phyloP scores from a whole-genome alignment of 2,888 invertebrate genomes.

The Quadroppia sp. region DNA sequence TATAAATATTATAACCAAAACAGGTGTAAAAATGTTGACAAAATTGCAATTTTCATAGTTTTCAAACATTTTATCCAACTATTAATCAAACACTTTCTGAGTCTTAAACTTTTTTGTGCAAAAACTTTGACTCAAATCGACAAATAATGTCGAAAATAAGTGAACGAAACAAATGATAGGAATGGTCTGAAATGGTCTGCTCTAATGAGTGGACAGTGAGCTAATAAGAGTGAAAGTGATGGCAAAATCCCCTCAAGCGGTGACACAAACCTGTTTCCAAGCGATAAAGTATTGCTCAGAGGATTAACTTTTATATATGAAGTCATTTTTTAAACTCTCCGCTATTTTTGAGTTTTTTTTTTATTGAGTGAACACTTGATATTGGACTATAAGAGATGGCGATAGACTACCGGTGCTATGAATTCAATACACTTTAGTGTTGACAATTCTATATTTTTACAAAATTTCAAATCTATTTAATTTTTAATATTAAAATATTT shows the following conservation, averaged over 20 bases:
- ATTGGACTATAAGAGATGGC: background rate
- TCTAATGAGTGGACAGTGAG: constrained; percentile 8
- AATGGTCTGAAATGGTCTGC: constrained; percentile 6
- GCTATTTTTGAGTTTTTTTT: too few species aligned
- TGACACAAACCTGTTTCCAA: background rate
- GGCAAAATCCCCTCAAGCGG: constrained; percentile 12
- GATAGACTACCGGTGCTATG: background rate
- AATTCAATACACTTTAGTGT: too few species aligned
- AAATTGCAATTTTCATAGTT: constrained; percentile 3
- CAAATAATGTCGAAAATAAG: background rate
- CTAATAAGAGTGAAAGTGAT: constrained; percentile 12
- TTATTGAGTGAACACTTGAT: too few species aligned
- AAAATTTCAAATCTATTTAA: too few species aligned
- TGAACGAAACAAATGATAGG: background rate
- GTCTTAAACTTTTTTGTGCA: too few species aligned
- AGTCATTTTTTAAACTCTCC: background rate
- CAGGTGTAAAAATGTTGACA: background rate
- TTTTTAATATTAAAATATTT: too few species aligned
- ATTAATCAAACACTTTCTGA: too few species aligned
- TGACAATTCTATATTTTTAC: too few species aligned
- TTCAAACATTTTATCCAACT: background rate
- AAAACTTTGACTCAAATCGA: background rate
- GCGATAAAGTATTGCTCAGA: background rate
- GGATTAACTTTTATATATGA: too few species aligned
- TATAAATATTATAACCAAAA: background rate